These are phyloP conservation scores for Strigamia maritima DNA, from an alignment of 2,888 invertebrate species.

Conservation along the genomic window DNA sequence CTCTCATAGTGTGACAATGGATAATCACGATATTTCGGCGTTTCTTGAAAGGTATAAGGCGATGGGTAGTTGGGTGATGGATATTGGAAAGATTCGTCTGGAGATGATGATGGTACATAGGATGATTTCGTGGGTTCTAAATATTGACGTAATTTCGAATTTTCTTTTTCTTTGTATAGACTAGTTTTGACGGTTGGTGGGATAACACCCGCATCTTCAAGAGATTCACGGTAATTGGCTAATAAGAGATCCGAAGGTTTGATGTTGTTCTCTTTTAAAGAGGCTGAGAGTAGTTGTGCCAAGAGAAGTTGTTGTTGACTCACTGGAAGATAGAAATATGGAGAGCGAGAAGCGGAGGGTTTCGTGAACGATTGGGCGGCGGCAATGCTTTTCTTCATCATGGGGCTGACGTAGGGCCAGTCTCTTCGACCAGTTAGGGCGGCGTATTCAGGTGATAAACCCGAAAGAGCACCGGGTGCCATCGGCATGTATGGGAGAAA, in stretches of 20 bases:
- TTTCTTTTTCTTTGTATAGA: background rate
- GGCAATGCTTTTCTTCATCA: background rate
- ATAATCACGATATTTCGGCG: background rate
- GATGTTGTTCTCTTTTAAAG: background rate
- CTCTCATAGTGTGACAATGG: background rate
- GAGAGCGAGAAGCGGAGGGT: no score
- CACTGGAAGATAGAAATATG: background rate
- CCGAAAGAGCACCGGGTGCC: background rate
- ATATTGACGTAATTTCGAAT: background rate
- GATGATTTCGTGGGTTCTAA: background rate
- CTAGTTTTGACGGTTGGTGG: background rate
- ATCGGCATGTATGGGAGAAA: background rate
- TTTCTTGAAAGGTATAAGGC: background rate
- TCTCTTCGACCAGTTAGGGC: background rate
- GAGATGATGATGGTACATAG: background rate
- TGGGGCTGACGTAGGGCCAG: background rate
- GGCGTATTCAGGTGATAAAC: background rate
- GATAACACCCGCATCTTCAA: background rate
- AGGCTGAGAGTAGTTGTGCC: background rate
- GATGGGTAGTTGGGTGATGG: background rate
- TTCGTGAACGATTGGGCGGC: background rate
- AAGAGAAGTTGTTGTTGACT: background rate
- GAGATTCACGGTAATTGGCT: background rate
- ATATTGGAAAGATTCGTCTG: background rate
- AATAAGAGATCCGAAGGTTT: background rate